Percentiles rank a stretch among this genome's conserved stretches.
These are phyloP conservation scores for Agrotis ipsilon DNA, from an alignment of 2,888 invertebrate species.

Conservation along the genomic window DNA sequence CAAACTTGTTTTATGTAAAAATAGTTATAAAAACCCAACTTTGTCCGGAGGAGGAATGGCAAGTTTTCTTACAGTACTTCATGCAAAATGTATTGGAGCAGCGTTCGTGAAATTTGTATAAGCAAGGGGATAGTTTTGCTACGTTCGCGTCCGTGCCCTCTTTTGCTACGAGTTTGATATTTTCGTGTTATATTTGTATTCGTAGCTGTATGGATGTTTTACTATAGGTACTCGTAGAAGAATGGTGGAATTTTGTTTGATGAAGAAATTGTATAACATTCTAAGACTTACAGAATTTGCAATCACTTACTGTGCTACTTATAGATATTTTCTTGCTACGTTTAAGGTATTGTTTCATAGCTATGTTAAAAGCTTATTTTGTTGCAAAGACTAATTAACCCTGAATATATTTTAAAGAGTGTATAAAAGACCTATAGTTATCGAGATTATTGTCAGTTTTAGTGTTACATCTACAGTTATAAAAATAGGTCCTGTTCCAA, in stretches of 20 bases:
- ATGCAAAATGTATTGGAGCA: slow-evolving; percentile 87
- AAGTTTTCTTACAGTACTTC: slow-evolving; percentile 75
- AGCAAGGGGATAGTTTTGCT: slow-evolving; percentile 74
- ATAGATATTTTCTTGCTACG: too few relatives aligned
- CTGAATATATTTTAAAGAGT: too few relatives aligned
- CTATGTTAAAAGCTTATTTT: too few relatives aligned
- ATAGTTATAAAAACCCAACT: slow-evolving; percentile 76
- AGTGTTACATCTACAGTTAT: too few relatives aligned
- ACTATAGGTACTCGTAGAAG: slow-evolving; percentile 21
- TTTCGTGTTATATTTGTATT: slow-evolving; percentile 71
- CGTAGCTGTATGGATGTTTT: slow-evolving; percentile 37
- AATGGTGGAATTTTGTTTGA: neutral
- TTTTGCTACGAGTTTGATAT: slow-evolving; percentile 75
- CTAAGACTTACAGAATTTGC: too few relatives aligned
- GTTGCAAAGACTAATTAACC: too few relatives aligned
- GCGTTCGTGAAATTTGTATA: slow-evolving; percentile 80
- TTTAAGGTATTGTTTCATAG: too few relatives aligned
- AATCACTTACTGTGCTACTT: too few relatives aligned
- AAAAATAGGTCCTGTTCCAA: too few relatives aligned
- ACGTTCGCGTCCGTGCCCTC: slow-evolving; percentile 64
- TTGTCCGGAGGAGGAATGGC: slow-evolving; percentile 66
- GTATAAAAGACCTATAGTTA: too few relatives aligned
- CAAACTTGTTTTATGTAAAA: slow-evolving; percentile 67
- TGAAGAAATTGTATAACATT: too few relatives aligned
- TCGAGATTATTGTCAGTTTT: too few relatives aligned